Percentiles rank a stretch among this genome's conserved stretches.
phyloP scores from a whole-genome alignment of 2,113 vertebrate genomes.

The Brachirus orientalis region DNA sequence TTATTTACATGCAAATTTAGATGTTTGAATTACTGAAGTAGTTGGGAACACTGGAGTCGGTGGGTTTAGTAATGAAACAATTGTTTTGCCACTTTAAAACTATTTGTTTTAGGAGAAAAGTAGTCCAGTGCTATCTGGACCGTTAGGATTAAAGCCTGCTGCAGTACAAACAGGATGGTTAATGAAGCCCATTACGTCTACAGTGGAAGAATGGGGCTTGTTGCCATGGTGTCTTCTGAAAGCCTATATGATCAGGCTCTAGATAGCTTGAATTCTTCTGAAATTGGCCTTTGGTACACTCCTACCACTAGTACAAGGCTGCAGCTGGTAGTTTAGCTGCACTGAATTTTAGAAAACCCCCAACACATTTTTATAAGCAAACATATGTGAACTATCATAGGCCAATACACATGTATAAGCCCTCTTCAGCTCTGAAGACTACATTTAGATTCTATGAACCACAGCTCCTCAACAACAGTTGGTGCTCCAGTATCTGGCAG shows the following conservation, averaged over 20 bases:
- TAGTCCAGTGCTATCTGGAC: constrained; percentile 16
- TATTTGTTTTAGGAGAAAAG: constrained; percentile 11
- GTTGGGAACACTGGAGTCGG: not conserved
- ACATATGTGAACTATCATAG: constrained; percentile 21
- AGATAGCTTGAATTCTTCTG: constrained; percentile 70
- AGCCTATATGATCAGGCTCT: constrained; percentile 56
- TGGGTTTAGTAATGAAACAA: constrained; percentile 9
- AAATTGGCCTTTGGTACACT: constrained; percentile 46
- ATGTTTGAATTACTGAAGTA: constrained; percentile 2
- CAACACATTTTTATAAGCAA: constrained; percentile 26
- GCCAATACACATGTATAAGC: constrained; percentile 9
- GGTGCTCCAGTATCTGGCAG: constrained; percentile 45
- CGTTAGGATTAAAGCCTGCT: constrained; percentile 55
- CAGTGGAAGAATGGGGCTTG: constrained; percentile 33
- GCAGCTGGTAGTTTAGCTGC: constrained; percentile 47
- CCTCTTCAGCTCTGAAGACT: constrained; percentile 50
- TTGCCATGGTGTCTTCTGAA: constrained; percentile 63
- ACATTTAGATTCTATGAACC: constrained; percentile 57
- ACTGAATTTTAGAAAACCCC: constrained; percentile 33
- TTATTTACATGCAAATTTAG: not conserved
- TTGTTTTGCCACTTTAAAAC: not conserved
- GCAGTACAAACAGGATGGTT: constrained; percentile 43
- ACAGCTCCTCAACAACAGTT: constrained; percentile 51
- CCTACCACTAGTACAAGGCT: constrained; percentile 40
- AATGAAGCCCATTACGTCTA: constrained; percentile 68